Base-by-base conservation (phyloP, 2,113 vertebrate species). In the Todiramphus chloris region DNA sequence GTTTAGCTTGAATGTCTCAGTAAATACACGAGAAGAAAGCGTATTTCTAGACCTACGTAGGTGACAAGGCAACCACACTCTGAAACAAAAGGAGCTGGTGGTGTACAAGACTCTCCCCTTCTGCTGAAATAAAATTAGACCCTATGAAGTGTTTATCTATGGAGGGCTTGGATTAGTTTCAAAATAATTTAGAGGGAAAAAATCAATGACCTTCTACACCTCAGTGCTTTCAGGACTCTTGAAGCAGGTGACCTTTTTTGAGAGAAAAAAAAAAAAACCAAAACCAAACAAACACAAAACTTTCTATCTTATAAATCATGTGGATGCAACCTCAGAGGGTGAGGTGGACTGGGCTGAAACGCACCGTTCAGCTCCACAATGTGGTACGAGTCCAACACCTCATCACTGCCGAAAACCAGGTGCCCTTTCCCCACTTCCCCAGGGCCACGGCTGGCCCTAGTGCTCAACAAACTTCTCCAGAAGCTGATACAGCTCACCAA, bases 201-300 rank as follows among this genome's bases (percentile, higher is more conserved):
- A 50, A 56, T 62, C 53, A 68, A 13, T 68, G 25, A 70, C 23
- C 18, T n/a, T 53, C 33, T n/a, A n/a, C 12, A 75, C 8, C 53
- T 55, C 0, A 0, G 18, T 0, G 0, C 16, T 64, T 80, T 60
- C 2, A 7, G 14, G 31, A 53, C 12, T 92, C 46, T 41, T 67
- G 58, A 85, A 75, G 46, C 13, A 89, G 35, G 2, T 72, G 53
- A 70, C 12, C 17, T 43, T 84, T 70, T 16, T 39, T 41, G 16
- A 84, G 8, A 46, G 41, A 3, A 30, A 66, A 25, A 50, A 66
- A 25, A 50, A 37, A n/a, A n/a, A 35, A 33, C 43, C 15, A 39
- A 56, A 13, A 3, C 44, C 44, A 27, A 23, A 14, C 58, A 60
- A 60, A 3, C 27, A 53, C 13, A 33, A 50, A 91, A 33, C 5